Evolutionary conservation across 2,888 invertebrate species (phyloP), one percentile per base, ranked within the genome.

Genomic region (Hirtodrosophila trivittata): DNA sequence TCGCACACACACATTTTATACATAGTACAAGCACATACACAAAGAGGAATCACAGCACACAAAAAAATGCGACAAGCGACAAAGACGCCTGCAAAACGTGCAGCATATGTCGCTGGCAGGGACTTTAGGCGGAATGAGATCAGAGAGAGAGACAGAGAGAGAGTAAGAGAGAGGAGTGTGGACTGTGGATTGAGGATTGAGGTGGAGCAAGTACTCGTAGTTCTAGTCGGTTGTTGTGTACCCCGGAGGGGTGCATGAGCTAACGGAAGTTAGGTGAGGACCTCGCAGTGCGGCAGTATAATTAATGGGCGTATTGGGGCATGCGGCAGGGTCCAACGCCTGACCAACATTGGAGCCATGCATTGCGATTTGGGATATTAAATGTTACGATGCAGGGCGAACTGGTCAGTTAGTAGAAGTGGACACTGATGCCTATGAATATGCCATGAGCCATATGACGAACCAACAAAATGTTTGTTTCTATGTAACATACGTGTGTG

Each of bases 301-400:
- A 78, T 78, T 78, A 78, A 78, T 78, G 78, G 84, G 63, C 74
- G 63, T 78, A 65, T 70, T 83, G 77, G 84, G 66, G 82, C 63
- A 67, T 69, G 58, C 52, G 58, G 67, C 70, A 58, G 57, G 13
- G 33, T 6, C 33, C 33, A 33, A 12, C 4, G 28, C 8, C 33
- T 13, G 12, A 32, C 45, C 54, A 62, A 50, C 28, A 33, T 58
- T 14, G 35, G 38, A 10, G 42, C 49, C 33, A 58, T 56, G 52
- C 55, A 54, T 45, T 60, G 54, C 66, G 60, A 75, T 82, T 78
- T 69, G 66, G 76, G 69, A 72, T 78, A 77, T 75, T 83, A 82
- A 77, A 78, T 60, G 78, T 64, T 64, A 82, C 82, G 65, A 66
- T 77, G 75, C 82, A 64, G 58, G 39, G 13, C 38, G 10, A 37